Conservation (phyloP, 1,140 invertebrate genomes). For the Catajapyx aquilonaris region DNA sequence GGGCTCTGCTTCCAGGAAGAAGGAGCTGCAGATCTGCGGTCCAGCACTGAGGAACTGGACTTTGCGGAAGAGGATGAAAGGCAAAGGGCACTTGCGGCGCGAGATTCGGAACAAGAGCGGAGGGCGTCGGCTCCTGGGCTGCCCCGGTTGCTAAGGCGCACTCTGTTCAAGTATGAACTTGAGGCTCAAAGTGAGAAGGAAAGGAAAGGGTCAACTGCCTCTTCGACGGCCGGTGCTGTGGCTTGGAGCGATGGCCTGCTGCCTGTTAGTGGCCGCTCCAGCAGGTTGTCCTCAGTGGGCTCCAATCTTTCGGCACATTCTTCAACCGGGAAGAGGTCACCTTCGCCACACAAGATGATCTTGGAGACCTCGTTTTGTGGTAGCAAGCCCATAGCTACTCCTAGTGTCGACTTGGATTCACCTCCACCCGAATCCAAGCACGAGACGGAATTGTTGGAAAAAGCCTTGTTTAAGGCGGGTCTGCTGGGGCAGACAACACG, state of each 20-base stretch:
- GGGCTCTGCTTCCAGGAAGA: slow-evolving; percentile 45
- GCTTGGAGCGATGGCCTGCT: slow-evolving; percentile 36
- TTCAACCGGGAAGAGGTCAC: slow-evolving; percentile 34
- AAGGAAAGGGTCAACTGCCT: slow-evolving; percentile 5
- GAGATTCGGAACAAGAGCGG: slow-evolving; percentile 13
- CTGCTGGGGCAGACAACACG: too few species aligned
- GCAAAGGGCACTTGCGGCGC: slow-evolving; percentile 10
- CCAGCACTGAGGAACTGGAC: slow-evolving; percentile 65
- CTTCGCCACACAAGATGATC: slow-evolving; percentile 68
- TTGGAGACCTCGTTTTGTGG: slow-evolving; percentile 77
- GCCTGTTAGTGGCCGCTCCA: slow-evolving; percentile 59
- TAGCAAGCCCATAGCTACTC: slow-evolving; percentile 33
- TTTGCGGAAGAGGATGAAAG: slow-evolving; percentile 25
- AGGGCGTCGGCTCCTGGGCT: slow-evolving; percentile 13
- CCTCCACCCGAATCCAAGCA: slow-evolving; percentile 14
- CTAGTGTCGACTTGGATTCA: slow-evolving; percentile 26
- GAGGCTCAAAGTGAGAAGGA: slow-evolving; percentile 15
- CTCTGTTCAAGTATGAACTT: slow-evolving; percentile 11
- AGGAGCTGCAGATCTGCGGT: slow-evolving; percentile 53
- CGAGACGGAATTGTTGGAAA: slow-evolving; percentile 36
- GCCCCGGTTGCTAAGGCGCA: slow-evolving; percentile 6
- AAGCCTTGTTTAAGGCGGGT: slow-evolving; percentile 17
- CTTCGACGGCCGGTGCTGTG: too few species aligned
- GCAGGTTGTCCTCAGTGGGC: slow-evolving; percentile 52
- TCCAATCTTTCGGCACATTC: slow-evolving; percentile 24